Evolutionary conservation across 2,113 vertebrate genomes (phyloP).

Genomic region (Tupaia tana): DNA sequence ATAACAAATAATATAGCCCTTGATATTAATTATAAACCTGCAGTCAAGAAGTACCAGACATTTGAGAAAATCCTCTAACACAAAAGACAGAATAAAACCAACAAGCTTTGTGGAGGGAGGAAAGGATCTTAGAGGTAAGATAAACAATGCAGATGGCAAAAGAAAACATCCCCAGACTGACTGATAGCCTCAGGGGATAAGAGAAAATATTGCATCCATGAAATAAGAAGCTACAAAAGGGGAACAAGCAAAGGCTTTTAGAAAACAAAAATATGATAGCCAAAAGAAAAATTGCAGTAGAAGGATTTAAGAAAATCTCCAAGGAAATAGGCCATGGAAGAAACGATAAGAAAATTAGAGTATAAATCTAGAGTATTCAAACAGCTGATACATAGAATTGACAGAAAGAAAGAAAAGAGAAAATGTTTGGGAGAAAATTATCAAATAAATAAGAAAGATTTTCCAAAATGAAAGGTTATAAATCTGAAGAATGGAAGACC

Average conservation of each 20-base stretch:
- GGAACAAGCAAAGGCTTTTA: background rate
- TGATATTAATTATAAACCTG: slow-evolving; percentile 34
- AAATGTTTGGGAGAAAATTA: background rate
- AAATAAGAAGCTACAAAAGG: too few relatives aligned
- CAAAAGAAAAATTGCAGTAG: background rate
- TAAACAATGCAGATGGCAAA: background rate
- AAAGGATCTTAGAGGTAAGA: background rate
- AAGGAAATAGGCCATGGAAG: slow-evolving; percentile 32
- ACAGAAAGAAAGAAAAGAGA: slow-evolving; percentile 3
- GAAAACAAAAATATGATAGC: background rate
- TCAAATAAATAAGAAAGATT: slow-evolving; percentile 52
- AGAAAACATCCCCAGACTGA: background rate
- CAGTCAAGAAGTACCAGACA: background rate
- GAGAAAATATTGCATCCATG: background rate
- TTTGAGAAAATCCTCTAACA: background rate
- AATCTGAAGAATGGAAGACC: background rate
- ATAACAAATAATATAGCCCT: slow-evolving; percentile 16
- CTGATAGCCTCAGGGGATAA: background rate
- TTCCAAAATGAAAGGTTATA: background rate
- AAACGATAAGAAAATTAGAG: background rate
- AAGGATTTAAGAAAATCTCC: background rate
- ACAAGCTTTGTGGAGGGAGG: background rate
- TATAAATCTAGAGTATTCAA: background rate
- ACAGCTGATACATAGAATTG: slow-evolving; percentile 6
- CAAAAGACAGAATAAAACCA: background rate